phyloP scores from a whole-genome alignment of 2,888 invertebrate genomes.

The Sarcophaga subvicina region DNA sequence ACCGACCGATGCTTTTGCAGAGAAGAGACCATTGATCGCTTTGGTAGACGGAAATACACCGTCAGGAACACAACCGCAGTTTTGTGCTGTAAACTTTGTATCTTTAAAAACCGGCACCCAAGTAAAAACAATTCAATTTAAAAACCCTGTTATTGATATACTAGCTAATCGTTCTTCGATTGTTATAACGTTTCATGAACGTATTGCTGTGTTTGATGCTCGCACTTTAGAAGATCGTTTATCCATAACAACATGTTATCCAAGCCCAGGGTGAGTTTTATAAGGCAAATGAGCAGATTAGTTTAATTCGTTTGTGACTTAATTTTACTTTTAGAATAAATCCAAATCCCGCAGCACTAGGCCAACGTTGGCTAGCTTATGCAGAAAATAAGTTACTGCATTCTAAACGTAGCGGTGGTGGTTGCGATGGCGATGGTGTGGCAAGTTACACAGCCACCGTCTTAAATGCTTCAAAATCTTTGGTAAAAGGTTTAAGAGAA shows the following conservation, averaged over 20 bases:
- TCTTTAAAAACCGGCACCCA: slow-evolving; percentile 85
- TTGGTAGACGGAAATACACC: slow-evolving; percentile 93
- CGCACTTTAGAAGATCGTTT: slow-evolving; percentile 92
- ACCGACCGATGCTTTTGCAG: slow-evolving; percentile 87
- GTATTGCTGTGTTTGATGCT: slow-evolving; percentile 95
- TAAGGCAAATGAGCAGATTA: neutral
- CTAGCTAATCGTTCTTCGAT: slow-evolving; percentile 94
- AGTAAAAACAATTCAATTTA: slow-evolving; percentile 94
- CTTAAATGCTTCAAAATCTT: slow-evolving; percentile 95
- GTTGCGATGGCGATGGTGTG: slow-evolving; percentile 92
- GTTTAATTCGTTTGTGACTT: slow-evolving; percentile 10
- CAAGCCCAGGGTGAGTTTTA: slow-evolving; percentile 87
- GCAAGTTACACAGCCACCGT: slow-evolving; percentile 96
- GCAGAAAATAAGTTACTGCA: slow-evolving; percentile 93
- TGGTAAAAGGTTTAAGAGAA: slow-evolving; percentile 94
- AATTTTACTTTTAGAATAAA: slow-evolving; percentile 78
- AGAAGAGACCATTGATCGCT: slow-evolving; percentile 94
- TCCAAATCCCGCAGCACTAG: slow-evolving; percentile 92
- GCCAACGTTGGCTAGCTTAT: slow-evolving; percentile 92
- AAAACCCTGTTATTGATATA: slow-evolving; percentile 93
- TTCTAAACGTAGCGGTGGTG: slow-evolving; percentile 90
- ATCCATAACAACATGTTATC: slow-evolving; percentile 94
- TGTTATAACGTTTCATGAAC: slow-evolving; percentile 93
- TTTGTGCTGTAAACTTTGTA: slow-evolving; percentile 91
- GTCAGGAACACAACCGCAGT: slow-evolving; percentile 85